Conservation (phyloP, 35 echinoderm and acorn worm genomes). For the Anneissia japonica region DNA sequence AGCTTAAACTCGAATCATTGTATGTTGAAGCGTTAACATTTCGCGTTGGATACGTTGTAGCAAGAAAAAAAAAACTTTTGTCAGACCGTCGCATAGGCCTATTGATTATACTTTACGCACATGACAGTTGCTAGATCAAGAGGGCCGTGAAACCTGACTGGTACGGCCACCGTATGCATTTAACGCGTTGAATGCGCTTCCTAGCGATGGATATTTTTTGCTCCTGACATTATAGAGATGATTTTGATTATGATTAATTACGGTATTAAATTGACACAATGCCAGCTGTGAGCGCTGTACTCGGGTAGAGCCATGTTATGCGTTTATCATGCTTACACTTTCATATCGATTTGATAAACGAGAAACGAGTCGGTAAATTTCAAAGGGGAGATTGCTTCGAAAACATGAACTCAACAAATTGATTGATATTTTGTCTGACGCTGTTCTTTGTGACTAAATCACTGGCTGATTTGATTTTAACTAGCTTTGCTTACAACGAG, state of each 20-base stretch:
- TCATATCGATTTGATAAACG: slow-evolving; percentile 1
- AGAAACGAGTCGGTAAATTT: neutral
- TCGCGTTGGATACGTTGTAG: no score
- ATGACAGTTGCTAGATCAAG: no score
- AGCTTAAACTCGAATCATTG: no score
- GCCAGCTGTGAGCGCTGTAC: neutral
- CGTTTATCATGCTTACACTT: neutral
- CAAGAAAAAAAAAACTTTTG: no score
- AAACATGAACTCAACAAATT: neutral
- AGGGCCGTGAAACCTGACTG: no score
- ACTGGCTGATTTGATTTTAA: neutral
- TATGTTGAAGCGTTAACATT: no score
- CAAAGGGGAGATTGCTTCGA: neutral
- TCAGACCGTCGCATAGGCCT: no score
- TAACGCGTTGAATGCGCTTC: no score
- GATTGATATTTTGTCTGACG: neutral
- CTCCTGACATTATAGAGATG: neutral
- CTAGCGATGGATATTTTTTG: no score
- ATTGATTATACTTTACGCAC: no score
- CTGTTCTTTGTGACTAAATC: neutral
- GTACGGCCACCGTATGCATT: no score
- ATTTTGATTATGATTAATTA: neutral
- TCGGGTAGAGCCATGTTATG: neutral
- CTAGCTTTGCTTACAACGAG: neutral
- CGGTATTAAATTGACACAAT: neutral